These are phyloP conservation scores for Chrysemys picta DNA, from an alignment of 2,113 vertebrate species.

Conservation along the genomic window DNA sequence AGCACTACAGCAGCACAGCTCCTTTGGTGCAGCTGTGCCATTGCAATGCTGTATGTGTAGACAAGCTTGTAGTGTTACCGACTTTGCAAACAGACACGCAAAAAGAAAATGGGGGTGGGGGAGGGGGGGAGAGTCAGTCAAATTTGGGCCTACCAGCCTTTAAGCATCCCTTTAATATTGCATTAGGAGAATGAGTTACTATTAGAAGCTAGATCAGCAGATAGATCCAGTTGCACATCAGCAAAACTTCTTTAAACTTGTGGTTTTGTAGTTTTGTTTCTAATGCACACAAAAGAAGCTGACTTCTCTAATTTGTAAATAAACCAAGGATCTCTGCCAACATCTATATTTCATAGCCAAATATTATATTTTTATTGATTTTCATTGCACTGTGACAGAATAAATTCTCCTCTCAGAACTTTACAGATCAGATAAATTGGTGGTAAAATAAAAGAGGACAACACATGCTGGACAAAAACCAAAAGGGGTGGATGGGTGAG, in stretches of 20 bases:
- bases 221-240: neutral
- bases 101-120: neutral
- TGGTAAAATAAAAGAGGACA: neutral
- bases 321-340: constrained; percentile 66
- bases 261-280: constrained; percentile 49
- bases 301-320: constrained; percentile 46
- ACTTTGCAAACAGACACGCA: neutral
- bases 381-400: constrained; percentile 71
- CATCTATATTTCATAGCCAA: constrained; percentile 67
- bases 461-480: neutral
- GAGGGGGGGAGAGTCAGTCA: rapidly evolving
- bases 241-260: constrained; percentile 30
- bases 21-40: neutral
- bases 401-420: constrained; percentile 3
- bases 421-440: neutral
- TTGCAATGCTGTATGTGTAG: neutral
- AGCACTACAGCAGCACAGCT: neutral
- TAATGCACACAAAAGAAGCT: constrained; percentile 27
- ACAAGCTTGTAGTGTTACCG: neutral
- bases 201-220: neutral
- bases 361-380: constrained; percentile 36
- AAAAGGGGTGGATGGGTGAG: neutral
- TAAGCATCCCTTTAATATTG: neutral
- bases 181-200: neutral
- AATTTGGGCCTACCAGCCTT: neutral